Evolutionary conservation across 2,888 invertebrate genomes (phyloP), one percentile per base, ranked within the genome.

Genomic region (Taenaris catops): DNA sequence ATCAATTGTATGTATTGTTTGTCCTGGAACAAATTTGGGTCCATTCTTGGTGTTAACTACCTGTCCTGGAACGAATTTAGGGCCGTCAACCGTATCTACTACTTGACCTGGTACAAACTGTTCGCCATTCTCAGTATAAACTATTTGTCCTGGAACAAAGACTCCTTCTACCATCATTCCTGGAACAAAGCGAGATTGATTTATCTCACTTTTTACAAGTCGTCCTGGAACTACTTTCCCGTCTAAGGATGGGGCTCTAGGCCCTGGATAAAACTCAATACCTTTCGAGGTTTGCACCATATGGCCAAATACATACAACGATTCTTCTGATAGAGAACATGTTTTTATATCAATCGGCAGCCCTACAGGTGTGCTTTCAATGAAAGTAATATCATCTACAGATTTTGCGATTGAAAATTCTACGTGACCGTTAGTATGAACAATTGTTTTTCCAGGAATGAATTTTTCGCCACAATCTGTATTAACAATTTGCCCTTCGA

Each of bases 21-120:
- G 93, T 3, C 93, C 94, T 1, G 94, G 87, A 4, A 88, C 87
- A 55, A 92, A 92, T 57, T 91, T 91, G 0, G 89, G 87, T 3
- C 91, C 91, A 25, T 84, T 87, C 55, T 89, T 87, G 0, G 92
- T 91, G 53, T 92, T 91, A 0, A 93, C 92, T 52, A 93, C 91
- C 76, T 93, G 93, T 1, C 94, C 94, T 1, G 94, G 93, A 7
- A 94, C 92, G 63, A 94, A 94, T 63, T 93, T 93, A 0, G 91
- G 89, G 9, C 91, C 90, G 49, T 89, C 90, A 26, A 87, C 80
- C 1, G 92, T 92, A 51, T 92, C 91, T n/a, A 92, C 90, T 0
- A 92, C 91, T 74, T 92, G 92, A 0, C 92, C 93, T 0, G 92
- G 91, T 2, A 92, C 90, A 55, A 93, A 92, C 48, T 92, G 91